Base-by-base conservation (phyloP, 2,888 invertebrate species). In the Phragmatobia fuliginosa region DNA sequence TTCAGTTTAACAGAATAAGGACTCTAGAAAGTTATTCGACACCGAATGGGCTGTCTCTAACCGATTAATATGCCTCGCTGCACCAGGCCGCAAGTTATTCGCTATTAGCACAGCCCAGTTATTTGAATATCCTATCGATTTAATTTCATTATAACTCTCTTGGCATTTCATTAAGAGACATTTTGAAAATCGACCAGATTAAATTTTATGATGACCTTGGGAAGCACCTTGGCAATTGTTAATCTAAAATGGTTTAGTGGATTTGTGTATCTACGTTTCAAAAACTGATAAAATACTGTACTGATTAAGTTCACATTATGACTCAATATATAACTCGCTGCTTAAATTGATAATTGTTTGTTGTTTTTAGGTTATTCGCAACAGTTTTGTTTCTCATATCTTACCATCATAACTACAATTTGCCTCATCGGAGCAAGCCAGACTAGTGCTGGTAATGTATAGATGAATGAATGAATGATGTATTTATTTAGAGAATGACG, bases 31-130 rank as follows among this genome's bases (percentile, higher is more conserved):
- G 86, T 82, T 85, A 88, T 87, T 86, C 87, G 90, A 92, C 91
- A 91, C 87, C 89, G 88, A 90, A 88, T 88, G 90, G 90, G 91
- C 85, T 85, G 91, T 85, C 90, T 90, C 86, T 86, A 88, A 86
- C 83, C 88, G 86, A 91, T 92, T 90, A 90, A 90, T 90, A 88
- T 86, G 87, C 84, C 77, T 78, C 84, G 87, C 78, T 88, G 84
- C 83, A 87, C 88, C 85, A 86, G 81, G 83, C 84, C 83, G 83
- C 83, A 79, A 78, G 80, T 85, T 85, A 84, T 88, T 86, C 83
- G 85, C 87, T 88, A 85, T 83, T 85, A 78, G 77, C 66, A 76
- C 73, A 73, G 72, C 70, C 68, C 68, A 71, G 77, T 77, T 79
- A 78, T 76, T 79, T 74, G 75, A 79, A 80, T 80, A 76, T 77